Conservation (phyloP, 2,113 vertebrate genomes). For the Cephalopterus ornatus region DNA sequence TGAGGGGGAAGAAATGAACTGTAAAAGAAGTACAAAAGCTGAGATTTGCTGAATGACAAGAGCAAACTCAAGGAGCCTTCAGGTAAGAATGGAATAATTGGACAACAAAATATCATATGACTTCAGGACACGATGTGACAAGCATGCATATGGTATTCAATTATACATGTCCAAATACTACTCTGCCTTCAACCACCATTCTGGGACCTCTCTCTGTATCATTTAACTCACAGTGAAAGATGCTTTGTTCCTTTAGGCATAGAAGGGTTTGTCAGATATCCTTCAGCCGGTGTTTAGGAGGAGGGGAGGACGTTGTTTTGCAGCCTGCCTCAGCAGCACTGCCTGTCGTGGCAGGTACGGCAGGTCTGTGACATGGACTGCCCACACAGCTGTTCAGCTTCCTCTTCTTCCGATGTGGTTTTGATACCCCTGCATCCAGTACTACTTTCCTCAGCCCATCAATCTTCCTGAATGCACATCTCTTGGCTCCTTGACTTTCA, state of each 20-base stretch:
- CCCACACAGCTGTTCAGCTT: not conserved
- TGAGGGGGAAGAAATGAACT: not conserved
- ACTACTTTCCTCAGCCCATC: not conserved
- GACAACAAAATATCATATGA: not conserved
- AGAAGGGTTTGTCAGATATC: not conserved
- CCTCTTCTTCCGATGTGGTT: not conserved
- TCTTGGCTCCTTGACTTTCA: not conserved
- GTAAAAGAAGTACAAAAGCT: not conserved
- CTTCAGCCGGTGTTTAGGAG: not conserved
- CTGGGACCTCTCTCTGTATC: not conserved
- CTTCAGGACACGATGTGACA: not conserved
- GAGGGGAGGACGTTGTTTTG: rapidly evolving
- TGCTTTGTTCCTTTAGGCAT: not conserved
- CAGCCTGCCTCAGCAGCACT: not conserved
- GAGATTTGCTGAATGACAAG: not conserved
- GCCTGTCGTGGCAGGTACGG: not conserved
- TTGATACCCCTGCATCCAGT: not conserved
- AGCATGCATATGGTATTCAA: not conserved
- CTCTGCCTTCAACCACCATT: not conserved
- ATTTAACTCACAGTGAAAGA: not conserved
- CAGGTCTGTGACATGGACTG: not conserved
- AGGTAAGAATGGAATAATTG: not conserved
- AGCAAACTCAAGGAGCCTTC: not conserved
- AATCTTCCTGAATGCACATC: not conserved
- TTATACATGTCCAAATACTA: not conserved